Evolutionary conservation across 2,113 vertebrate species (phyloP), one percentile per base, ranked within the genome.

Genomic region (Entelurus aequoreus): DNA sequence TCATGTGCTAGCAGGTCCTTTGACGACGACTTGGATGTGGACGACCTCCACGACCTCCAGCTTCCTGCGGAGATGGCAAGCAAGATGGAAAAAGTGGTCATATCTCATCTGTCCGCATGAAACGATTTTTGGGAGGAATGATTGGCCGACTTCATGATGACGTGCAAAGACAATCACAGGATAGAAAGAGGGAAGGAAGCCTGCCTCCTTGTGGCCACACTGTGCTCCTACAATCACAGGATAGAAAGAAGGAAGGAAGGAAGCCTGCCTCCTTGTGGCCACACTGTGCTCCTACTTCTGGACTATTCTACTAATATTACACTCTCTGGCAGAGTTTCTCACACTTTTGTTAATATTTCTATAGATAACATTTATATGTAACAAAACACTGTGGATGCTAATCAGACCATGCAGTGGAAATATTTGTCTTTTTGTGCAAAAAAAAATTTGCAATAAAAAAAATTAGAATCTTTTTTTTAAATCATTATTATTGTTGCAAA

Each of bases 21-120:
- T 84, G 97, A 99, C 63, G 97, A 98, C 14, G 94, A 95, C 82
- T 97, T 94, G 68, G 95, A 97, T 71, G 90, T 92, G 13, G 97
- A 98, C 38, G 95, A 99, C 77, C 87, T 94, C 68, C 88, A 98
- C 38, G 95, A 99, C 77, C 87, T 94, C 68, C 88, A 91, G 62
- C 76, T 92, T 72, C 75, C 92, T 10, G 88, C 92, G 82, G 96
- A 98, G 77, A 91, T 94, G 76, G 93, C 90, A 87, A 94, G 91
- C 89, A 95, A 95, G 84, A 90, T 92, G 86, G 94, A 91, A 76
- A 95, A 94, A 86, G 87, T 92, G 86, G 91, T 94, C 80, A 91
- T 95, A 78, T 94, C 94, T 4, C 91, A 93, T 80, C 87, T 98
- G 81, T 89, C 93, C 28, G 91, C 92, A 8, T 90, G 75, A 70